Base-by-base conservation (phyloP, 2,797 vertebrate species). In the Enteromius radiatus region DNA sequence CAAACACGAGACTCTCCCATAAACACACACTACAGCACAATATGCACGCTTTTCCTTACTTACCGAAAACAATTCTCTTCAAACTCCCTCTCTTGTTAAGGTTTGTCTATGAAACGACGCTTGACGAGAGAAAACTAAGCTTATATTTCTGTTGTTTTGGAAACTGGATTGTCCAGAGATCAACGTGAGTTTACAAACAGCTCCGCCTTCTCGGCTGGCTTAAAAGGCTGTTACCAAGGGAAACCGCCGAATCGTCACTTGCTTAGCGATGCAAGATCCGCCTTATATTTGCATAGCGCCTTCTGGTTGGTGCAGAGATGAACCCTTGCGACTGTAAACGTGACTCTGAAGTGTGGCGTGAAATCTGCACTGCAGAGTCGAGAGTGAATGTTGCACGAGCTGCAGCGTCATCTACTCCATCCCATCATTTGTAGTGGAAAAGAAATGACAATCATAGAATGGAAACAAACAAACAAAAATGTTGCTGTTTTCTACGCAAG, bases 251-350 rank as follows among this genome's bases (percentile, higher is more conserved):
- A 8, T 64, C 82, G 84, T 78, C 84, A 82, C 64, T 56, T 45
- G n/a, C 76, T 87, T 84, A 77, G 52, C 21, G 9, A 69, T 52
- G 54, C 59, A 79, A 82, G 10, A 1, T 31, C 78, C 87, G 15
- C 83, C 85, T 65, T 12, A n/a, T 12, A 45, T 84, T 63, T 80
- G 49, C 84, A 82, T 68, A n/a, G 31, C n/a, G 71, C n/a, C 11
- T 54, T 83, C 31, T 79, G n/a, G 88, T 89, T 89, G 87, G 88
- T 52, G 43, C 31, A 9, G 10, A 61, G 47, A 5, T 17, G 36
- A 49, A 68, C 78, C 86, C 83, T 52, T 79, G 87, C 84, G 86
- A 76, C 86, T 67, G 63, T 76, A 79, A 89, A 89, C 87, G 88
- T 89, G 88, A 89, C 87, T 78, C 9, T 21, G 0, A 81, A 77